These are phyloP conservation scores for Zenarchopterus dispar DNA, from an alignment of 2,797 vertebrate genomes.

Conservation along the genomic window DNA sequence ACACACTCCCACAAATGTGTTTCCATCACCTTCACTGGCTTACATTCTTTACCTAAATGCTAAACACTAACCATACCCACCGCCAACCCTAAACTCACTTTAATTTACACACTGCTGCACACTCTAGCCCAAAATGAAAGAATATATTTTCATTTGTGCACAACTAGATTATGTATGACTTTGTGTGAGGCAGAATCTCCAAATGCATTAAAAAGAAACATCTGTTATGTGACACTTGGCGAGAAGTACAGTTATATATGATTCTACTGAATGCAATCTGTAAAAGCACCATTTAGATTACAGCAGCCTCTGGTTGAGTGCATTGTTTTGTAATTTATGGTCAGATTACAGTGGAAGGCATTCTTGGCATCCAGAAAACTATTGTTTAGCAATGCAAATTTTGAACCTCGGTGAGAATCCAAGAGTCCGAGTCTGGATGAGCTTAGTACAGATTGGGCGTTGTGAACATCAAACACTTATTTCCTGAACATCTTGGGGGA, in stretches of 20 bases:
- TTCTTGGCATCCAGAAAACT: conserved; percentile 36
- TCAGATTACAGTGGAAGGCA: conserved; percentile 28
- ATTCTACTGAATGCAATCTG: conserved; percentile 34
- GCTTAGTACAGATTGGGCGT: conserved; percentile 51
- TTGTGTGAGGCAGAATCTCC: conserved; percentile 21
- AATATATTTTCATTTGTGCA: conserved; percentile 17
- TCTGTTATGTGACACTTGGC: conserved; percentile 26
- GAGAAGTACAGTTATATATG: conserved; percentile 14
- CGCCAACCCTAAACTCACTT: neutral
- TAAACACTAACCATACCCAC: neutral
- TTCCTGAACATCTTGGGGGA: conserved; percentile 64
- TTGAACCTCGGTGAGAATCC: conserved; percentile 42
- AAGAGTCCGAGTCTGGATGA: conserved; percentile 40
- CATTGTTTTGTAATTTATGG: conserved; percentile 56
- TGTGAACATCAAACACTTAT: conserved; percentile 67
- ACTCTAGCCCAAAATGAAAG: conserved; percentile 4
- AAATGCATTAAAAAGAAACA: conserved; percentile 35
- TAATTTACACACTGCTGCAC: conserved; percentile 1
- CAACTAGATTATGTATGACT: conserved; percentile 9
- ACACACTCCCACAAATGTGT: conserved; percentile 12
- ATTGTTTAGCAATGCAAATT: conserved; percentile 60
- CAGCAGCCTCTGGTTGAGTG: conserved; percentile 21
- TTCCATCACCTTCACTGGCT: conserved; percentile 9
- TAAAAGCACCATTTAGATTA: conserved; percentile 28
- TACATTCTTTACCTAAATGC: conserved; percentile 4